Conservation (phyloP, 2,113 vertebrate species). For the Passer montanus region DNA sequence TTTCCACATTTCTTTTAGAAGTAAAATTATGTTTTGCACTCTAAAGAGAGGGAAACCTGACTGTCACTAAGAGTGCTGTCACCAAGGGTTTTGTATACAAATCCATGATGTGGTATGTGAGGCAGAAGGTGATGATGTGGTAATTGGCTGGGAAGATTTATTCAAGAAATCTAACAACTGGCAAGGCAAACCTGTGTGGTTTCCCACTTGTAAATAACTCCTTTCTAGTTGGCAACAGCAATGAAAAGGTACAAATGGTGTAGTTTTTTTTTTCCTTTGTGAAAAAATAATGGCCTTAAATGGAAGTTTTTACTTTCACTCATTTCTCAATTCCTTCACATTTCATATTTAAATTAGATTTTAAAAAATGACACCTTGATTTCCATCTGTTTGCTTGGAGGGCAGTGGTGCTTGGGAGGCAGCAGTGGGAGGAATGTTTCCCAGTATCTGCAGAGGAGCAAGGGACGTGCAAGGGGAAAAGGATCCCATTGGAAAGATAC, state of each 20-base stretch:
- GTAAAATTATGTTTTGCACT: neutral
- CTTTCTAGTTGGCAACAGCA: neutral
- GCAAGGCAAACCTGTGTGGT: neutral
- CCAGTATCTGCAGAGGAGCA: neutral
- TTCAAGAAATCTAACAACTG: neutral
- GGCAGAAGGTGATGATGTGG: neutral
- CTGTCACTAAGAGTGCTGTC: neutral
- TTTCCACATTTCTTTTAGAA: neutral
- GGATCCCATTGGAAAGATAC: neutral
- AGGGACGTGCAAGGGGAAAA: neutral
- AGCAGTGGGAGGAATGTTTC: neutral
- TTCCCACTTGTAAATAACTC: neutral
- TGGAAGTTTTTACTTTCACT: neutral
- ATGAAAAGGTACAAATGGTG: neutral
- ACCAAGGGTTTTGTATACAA: neutral
- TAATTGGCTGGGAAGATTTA: neutral
- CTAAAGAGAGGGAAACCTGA: neutral
- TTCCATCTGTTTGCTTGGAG: neutral
- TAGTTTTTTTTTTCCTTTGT: neutral
- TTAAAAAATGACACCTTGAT: neutral
- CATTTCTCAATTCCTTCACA: neutral
- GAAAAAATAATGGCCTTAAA: neutral
- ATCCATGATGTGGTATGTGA: neutral
- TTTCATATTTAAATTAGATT: neutral
- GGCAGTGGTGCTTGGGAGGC: fast-evolving